A percentile compares a stretch with the other conserved stretches of the same genome.
Conservation (phyloP, 2,888 invertebrate species). For the Bhutanitis thaidina region DNA sequence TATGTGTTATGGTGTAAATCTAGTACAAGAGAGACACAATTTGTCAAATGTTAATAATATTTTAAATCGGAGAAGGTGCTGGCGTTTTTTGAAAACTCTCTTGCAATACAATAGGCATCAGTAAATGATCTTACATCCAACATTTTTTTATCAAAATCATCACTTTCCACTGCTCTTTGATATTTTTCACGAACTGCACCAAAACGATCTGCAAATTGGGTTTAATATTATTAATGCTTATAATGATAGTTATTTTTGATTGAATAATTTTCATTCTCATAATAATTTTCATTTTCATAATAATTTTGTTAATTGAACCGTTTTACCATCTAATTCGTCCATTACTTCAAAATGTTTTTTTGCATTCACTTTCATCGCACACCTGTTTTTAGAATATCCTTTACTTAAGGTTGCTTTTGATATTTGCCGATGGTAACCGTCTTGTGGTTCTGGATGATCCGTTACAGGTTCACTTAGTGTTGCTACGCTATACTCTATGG, state of each 20-base stretch:
- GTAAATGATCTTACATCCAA: slow-evolving; percentile 36
- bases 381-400: not conserved
- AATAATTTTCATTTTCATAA: too few species aligned
- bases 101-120: too few species aligned
- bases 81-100: too few species aligned
- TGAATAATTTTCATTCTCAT: too few species aligned
- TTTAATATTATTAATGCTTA: too few species aligned
- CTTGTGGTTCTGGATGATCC: not conserved
- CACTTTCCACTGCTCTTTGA: slow-evolving; percentile 27
- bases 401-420: too few species aligned
- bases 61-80: too few species aligned
- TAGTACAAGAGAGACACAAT: too few species aligned
- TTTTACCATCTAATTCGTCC: not conserved
- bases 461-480: not conserved
- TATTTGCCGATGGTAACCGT: too few species aligned
- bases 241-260: too few species aligned
- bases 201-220: slow-evolving; percentile 37
- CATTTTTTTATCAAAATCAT: slow-evolving; percentile 40
- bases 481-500: not conserved
- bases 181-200: slow-evolving; percentile 27
- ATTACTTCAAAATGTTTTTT: not conserved
- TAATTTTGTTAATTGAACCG: not conserved
- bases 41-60: too few species aligned
- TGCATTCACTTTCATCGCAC: not conserved
- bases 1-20: too few species aligned